Evolutionary conservation across 2,797 vertebrate genomes (phyloP), one percentile per base, ranked within the genome.

Genomic region (Esox masquinongy): DNA sequence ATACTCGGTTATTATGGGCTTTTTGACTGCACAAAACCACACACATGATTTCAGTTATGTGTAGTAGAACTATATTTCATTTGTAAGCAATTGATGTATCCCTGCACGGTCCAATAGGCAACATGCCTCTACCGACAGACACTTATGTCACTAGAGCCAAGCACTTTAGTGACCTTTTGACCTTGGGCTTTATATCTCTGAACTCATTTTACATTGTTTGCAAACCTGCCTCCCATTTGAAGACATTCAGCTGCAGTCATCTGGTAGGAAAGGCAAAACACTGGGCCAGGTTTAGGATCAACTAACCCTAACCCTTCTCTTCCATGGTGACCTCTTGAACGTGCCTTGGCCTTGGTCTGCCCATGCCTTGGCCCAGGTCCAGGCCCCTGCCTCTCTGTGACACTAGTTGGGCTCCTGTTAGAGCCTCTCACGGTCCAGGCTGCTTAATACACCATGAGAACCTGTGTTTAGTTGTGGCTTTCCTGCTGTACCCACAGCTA

Each of bases 21-120:
- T 77, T 86, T 78, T 85, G 86, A 88, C 86, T 90, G 87, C 82
- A 88, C 82, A 80, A 84, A 93, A 91, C 91, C 93, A 86, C 92
- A 92, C 86, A 86, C 86, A 87, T 89, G 88, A 92, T 88, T 91
- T 86, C 50, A 84, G 90, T 92, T 90, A 87, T 87, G 86, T 88
- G 82, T 85, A 83, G 84, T 76, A 80, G 75, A 73, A 87, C 89
- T 86, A 78, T 83, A 82, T 77, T 80, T 63, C 72, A 67, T 67
- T 80, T 74, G 82, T 84, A 84, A 24, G 56, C 56, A 83, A 82
- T 70, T 9, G 19, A 19, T 14, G 50, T 79, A 83, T 73, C 5
- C 0, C 77, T 87, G 81, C 75, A 47, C 3, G 56, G 9, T 4
- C 56, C 22, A 22, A 59, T 24, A 59, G 56, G 56, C 73, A 77